Evolutionary conservation across 2,888 invertebrate species (phyloP), one percentile per base, ranked within the genome.

Genomic region (Nymphalis c-album): DNA sequence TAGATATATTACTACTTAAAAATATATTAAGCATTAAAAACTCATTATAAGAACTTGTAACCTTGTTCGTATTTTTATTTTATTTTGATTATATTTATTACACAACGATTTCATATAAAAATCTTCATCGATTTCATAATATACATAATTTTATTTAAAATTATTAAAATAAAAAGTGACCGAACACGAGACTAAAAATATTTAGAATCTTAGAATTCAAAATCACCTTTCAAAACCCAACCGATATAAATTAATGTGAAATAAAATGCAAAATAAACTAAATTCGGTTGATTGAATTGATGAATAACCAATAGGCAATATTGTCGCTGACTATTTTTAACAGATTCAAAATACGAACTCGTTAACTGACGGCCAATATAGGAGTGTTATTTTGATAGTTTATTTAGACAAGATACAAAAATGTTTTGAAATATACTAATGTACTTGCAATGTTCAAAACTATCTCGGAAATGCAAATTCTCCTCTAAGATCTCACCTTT

Each of bases 21-120:
- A 40, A 10, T 40, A 10, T 10, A 10, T 40, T 22, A 10, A 13
- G 13, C 40, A 40, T 40, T 40, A 2, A 13, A 40, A 40, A 40
- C 40, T 40, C 13, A 40, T 40, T 0, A 40, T 40, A 53, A 65
- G 20, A 65, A 47, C 60, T 18, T 22, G 22, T 16, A 35, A 50
- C 35, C 7, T 47, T 65, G 60, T 35, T 65, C 35, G 47, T 20
- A 4, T 47, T 61, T 17, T 35, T 61, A 31, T 57, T 66, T 47
- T 18, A 57, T 61, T 55, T 48, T 55, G 16, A 10, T 20, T 4
- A 35, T 10, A 20, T 22, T 16, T 22, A 16, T 31, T 35, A 64
- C 10, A 40, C 10, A 31, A 31, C 26, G 6, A 31, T 31, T 31
- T 31, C 26, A 31, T 31, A 31, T 31, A 31, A 6, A 31, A 31